These are phyloP conservation scores for Pelmatolapia mariae DNA, from an alignment of 2,113 vertebrate species.

Conservation along the genomic window DNA sequence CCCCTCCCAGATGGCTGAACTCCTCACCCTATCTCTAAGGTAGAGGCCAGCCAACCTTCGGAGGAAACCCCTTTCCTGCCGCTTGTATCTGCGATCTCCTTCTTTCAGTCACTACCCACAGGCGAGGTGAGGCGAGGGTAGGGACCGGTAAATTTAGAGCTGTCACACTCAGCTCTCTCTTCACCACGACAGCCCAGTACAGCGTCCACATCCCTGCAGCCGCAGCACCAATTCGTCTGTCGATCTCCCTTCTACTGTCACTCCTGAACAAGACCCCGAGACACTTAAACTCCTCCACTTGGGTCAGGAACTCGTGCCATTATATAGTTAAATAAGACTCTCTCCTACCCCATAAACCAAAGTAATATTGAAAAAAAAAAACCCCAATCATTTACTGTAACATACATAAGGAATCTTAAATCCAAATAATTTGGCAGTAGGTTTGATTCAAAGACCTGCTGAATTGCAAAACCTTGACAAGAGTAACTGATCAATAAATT, in stretches of 20 bases:
- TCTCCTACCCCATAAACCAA: neutral
- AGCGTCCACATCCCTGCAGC: neutral
- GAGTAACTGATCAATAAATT: neutral
- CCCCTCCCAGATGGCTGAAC: neutral
- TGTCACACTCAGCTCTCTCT: neutral
- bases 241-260: neutral
- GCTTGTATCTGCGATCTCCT: rapidly evolving
- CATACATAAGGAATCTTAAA: rapidly evolving
- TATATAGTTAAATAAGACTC: neutral
- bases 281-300: neutral
- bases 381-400: rapidly evolving
- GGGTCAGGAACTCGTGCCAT: neutral
- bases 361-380: neutral
- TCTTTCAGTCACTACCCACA: rapidly evolving
- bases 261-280: neutral
- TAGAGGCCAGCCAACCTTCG: rapidly evolving
- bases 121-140: rapidly evolving
- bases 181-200: rapidly evolving
- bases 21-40: neutral
- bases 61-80: rapidly evolving
- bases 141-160: rapidly evolving
- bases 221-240: rapidly evolving
- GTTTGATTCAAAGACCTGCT: neutral
- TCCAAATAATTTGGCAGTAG: neutral
- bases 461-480: neutral